A percentile compares a stretch with the other conserved stretches of the same genome.
phyloP scores from a whole-genome alignment of 2,113 vertebrate species.

The Orthonyx spaldingii region DNA sequence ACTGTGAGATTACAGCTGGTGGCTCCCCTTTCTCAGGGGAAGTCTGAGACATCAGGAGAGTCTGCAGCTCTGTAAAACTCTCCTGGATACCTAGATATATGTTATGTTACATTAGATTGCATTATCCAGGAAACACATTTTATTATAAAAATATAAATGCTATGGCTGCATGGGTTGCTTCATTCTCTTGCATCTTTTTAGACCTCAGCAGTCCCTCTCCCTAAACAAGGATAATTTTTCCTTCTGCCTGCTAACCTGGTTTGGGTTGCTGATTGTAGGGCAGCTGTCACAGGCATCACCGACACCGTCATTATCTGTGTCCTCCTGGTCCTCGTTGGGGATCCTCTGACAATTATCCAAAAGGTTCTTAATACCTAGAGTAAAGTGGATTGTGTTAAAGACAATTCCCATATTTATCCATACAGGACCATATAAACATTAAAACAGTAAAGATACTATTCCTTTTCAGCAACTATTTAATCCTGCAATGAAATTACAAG shows the following conservation, averaged over 20 bases:
- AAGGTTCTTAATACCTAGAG: slow-evolving; percentile 87
- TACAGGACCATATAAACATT: not conserved
- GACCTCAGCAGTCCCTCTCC: not conserved
- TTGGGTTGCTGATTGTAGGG: slow-evolving; percentile 88
- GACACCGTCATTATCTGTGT: slow-evolving; percentile 88
- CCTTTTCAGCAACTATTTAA: not conserved
- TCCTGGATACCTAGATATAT: not conserved
- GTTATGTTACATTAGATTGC: not conserved
- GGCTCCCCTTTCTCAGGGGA: not conserved
- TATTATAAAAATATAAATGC: not conserved
- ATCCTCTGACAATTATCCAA: slow-evolving; percentile 91
- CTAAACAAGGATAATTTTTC: not conserved
- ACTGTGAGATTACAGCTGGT: not conserved
- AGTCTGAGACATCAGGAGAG: not conserved
- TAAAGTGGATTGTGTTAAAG: not conserved
- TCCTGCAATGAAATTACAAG: not conserved
- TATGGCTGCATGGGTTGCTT: not conserved
- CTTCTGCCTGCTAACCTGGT: slow-evolving; percentile 80
- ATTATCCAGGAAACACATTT: not conserved
- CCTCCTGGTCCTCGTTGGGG: slow-evolving; percentile 84
- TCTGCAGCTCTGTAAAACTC: not conserved
- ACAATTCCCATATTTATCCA: not conserved
- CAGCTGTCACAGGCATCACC: slow-evolving; percentile 96
- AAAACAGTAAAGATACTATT: not conserved
- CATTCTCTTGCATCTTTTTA: not conserved